A percentile compares a stretch with the other conserved stretches of the same genome.
Conservation (phyloP, 2,113 vertebrate species). For the Lamprotornis superbus region DNA sequence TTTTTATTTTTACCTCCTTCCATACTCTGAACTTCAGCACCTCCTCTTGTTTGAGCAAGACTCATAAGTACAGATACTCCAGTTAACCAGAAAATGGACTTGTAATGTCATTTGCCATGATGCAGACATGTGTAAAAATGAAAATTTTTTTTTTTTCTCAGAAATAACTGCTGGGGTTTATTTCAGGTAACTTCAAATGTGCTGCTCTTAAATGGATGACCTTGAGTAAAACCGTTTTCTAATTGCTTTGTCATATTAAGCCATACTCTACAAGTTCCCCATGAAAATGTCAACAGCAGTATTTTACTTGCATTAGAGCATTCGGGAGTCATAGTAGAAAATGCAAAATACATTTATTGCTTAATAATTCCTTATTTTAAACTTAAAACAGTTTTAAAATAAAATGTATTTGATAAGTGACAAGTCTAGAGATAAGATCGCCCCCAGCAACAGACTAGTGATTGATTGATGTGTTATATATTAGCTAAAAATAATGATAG, state of each 20-base stretch:
- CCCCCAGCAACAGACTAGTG: background rate
- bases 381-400: background rate
- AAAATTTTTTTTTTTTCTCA: background rate
- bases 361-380: background rate
- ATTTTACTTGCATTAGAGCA: background rate
- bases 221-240: background rate
- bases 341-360: background rate
- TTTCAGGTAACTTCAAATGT: background rate
- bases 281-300: background rate
- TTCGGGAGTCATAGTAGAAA: background rate
- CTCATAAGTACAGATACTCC: background rate
- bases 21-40: background rate
- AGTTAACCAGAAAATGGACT: background rate
- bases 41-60: background rate
- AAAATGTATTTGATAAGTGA: background rate
- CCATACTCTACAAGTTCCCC: background rate
- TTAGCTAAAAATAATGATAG: slow-evolving; percentile 40
- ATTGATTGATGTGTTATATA: slow-evolving; percentile 9
- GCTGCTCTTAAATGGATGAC: background rate
- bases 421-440: background rate
- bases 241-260: background rate
- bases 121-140: background rate
- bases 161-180: background rate
- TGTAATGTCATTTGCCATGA: background rate
- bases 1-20: background rate